phyloP scores from a whole-genome alignment of 2,888 invertebrate species.

The Branchipolynoe longqiensis region DNA sequence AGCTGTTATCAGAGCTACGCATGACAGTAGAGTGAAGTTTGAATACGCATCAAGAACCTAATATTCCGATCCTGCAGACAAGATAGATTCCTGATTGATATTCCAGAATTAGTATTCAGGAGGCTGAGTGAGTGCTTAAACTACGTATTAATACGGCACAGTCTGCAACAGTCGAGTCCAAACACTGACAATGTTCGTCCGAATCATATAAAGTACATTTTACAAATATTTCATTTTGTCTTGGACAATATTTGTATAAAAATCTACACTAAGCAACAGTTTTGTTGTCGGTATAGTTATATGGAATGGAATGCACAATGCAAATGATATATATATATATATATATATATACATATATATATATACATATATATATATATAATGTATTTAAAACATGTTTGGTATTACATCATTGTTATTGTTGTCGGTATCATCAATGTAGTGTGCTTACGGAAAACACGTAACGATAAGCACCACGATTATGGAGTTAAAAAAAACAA shows the following conservation, averaged over 20 bases:
- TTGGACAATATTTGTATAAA: conserved; percentile 34
- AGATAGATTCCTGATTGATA: conserved; percentile 44
- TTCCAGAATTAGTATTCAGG: conserved; percentile 14
- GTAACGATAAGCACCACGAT: conserved; percentile 17
- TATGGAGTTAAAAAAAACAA: neutral
- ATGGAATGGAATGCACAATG: conserved; percentile 47
- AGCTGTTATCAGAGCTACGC: neutral
- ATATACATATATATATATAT: no score
- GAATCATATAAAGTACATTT: conserved; percentile 42
- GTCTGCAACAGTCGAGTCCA: conserved; percentile 18
- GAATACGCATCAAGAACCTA: conserved; percentile 50
- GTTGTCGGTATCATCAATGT: neutral
- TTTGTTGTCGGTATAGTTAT: conserved; percentile 2
- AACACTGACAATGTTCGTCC: conserved; percentile 1
- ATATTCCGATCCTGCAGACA: conserved; percentile 48
- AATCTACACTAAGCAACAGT: conserved; percentile 43
- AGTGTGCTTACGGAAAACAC: neutral
- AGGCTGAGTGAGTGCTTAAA: neutral
- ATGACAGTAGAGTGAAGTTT: conserved; percentile 12
- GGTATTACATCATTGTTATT: no score
- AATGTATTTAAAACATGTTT: neutral
- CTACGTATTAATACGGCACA: conserved; percentile 18
- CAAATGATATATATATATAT: conserved; percentile 28
- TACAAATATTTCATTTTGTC: conserved; percentile 20
- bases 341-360: no score